Conservation (phyloP, 2,797 vertebrate species). For the Micrastur ruficollis region DNA sequence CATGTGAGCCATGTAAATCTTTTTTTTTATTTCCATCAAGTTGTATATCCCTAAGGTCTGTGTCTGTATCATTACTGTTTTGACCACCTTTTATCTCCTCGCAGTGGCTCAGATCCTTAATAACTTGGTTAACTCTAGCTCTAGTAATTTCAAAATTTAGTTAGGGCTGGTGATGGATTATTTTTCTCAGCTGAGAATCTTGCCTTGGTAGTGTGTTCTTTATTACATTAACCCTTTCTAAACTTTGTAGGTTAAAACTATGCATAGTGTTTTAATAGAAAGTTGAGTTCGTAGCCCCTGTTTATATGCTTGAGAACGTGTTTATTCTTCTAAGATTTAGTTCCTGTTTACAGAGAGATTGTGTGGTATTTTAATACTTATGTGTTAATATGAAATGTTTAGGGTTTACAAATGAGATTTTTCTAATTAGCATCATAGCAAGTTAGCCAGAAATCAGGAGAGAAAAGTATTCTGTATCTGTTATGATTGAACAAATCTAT, state of each 20-base stretch:
- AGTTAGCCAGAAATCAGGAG: not conserved
- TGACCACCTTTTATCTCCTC: not conserved
- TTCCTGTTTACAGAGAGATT: not conserved
- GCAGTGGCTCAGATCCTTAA: not conserved
- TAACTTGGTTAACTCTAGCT: not conserved
- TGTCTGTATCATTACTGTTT: not conserved
- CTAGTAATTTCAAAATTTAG: not conserved
- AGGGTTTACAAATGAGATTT: not conserved
- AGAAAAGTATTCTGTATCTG: not conserved
- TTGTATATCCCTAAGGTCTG: not conserved
- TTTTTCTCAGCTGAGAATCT: not conserved
- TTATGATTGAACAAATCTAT: not conserved
- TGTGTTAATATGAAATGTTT: not conserved
- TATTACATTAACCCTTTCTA: not conserved
- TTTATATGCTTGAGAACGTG: not conserved
- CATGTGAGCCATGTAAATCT: not conserved
- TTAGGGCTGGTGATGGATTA: not conserved
- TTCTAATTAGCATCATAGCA: not conserved
- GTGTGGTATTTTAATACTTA: not conserved
- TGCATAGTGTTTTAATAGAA: not conserved
- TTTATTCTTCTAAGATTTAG: not conserved
- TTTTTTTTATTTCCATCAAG: not conserved
- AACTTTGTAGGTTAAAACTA: not conserved
- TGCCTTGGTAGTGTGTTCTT: not conserved
- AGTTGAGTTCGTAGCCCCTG: not conserved